Percentiles rank a stretch among this genome's conserved stretches.
phyloP scores from a whole-genome alignment of 2,888 invertebrate genomes.

The Camponotus fellah region DNA sequence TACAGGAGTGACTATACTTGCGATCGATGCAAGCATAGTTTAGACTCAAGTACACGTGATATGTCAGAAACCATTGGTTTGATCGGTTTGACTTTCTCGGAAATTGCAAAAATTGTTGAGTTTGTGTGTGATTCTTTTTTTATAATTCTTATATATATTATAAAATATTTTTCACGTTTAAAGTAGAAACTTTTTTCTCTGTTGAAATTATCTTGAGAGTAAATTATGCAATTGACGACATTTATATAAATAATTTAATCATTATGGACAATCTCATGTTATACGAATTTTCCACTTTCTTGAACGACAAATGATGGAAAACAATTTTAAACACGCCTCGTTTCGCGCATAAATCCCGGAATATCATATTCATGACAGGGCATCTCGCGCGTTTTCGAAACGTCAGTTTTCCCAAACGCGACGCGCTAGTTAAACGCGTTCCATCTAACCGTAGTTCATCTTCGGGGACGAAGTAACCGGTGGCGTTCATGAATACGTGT shows the following conservation, averaged over 20 bases:
- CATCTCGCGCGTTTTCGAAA: conserved; percentile 13
- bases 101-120: conserved; percentile 10
- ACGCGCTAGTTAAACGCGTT: conserved; percentile 51
- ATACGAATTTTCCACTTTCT: conserved; percentile 13
- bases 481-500: conserved; percentile 80
- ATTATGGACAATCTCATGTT: neutral
- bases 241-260: conserved; percentile 2
- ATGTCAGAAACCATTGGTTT: neutral
- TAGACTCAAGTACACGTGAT: neutral
- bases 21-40: neutral
- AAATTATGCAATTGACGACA: neutral
- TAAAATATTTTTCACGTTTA: neutral
- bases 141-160: neutral
- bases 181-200: neutral
- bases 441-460: conserved; percentile 68
- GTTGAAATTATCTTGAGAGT: neutral
- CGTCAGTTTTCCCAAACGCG: conserved; percentile 43
- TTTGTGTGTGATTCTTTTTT: neutral
- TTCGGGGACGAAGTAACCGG: conserved; percentile 74
- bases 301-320: neutral
- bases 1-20: neutral
- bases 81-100: neutral
- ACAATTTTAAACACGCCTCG: conserved; percentile 3
- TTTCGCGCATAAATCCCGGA: conserved; percentile 1
- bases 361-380: neutral